Conservation (phyloP, 2,797 vertebrate species). For the Hirundo rustica region DNA sequence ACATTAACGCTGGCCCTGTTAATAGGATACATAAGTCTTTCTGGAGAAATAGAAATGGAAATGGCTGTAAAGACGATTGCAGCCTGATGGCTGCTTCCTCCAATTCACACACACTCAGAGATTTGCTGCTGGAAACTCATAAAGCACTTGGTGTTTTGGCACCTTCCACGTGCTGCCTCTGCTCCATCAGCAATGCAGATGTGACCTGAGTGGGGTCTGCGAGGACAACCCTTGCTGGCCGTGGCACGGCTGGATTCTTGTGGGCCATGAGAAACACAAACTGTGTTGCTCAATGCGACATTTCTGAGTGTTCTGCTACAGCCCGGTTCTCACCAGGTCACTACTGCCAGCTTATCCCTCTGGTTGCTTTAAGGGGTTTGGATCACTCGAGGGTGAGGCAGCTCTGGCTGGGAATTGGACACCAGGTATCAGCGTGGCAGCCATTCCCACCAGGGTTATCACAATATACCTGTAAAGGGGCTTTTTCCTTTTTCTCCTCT, state of each 20-base stretch:
- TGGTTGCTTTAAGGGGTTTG: background rate
- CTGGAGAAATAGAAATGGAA: constrained; percentile 1
- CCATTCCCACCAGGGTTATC: background rate
- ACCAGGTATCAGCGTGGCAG: background rate
- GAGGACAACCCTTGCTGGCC: background rate
- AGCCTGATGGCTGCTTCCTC: background rate
- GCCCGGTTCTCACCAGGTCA: background rate
- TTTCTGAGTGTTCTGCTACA: background rate
- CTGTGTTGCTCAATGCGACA: fast-evolving
- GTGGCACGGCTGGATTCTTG: background rate
- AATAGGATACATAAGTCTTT: background rate
- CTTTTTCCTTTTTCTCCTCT: background rate
- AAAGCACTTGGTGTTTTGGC: background rate
- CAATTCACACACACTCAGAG: background rate
- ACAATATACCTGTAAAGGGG: background rate
- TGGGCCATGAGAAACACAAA: background rate
- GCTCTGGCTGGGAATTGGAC: background rate
- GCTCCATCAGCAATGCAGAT: background rate
- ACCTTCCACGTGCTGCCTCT: fast-evolving
- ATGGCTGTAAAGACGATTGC: constrained; percentile 5
- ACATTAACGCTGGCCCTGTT: background rate
- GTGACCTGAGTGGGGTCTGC: background rate
- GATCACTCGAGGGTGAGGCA: background rate
- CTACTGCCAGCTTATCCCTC: background rate
- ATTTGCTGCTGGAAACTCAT: background rate